Conservation (phyloP, 2,113 vertebrate genomes). For the mouse (Mus musculus) region DNA sequence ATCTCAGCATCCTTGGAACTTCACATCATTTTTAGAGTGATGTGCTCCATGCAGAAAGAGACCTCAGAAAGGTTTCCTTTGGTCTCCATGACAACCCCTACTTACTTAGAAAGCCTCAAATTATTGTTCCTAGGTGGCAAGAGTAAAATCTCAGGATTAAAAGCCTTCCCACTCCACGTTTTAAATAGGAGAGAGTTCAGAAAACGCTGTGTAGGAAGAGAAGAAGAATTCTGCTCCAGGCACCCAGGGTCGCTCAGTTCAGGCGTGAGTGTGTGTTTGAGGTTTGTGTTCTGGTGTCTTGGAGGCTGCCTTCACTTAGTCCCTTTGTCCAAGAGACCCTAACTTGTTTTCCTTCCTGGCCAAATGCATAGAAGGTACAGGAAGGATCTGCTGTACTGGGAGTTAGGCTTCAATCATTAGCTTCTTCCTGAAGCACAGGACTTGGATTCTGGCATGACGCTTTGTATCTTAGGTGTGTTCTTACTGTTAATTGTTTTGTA, state of each 20-base stretch:
- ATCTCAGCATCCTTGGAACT: not conserved
- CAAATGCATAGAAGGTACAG: not conserved
- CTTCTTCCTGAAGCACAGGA: conserved; percentile 17
- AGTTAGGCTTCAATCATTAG: conserved; percentile 11
- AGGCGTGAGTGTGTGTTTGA: not conserved
- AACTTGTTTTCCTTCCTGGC: conserved; percentile 20
- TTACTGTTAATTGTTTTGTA: not conserved
- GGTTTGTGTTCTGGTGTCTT: not conserved
- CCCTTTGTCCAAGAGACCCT: conserved; percentile 25
- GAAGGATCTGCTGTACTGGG: not conserved
- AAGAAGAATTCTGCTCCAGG: too few species aligned
- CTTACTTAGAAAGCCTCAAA: conserved; percentile 72
- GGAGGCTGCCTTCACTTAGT: not conserved
- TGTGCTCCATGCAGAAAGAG: conserved; percentile 36
- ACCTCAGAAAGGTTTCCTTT: conserved; percentile 59
- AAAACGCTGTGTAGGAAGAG: not conserved
- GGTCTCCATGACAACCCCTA: conserved; percentile 76
- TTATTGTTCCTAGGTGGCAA: conserved; percentile 77
- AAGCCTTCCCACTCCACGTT: conserved; percentile 66
- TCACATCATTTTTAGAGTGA: conserved; percentile 17
- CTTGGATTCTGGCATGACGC: not conserved
- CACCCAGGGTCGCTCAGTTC: not conserved
- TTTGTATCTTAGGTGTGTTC: conserved; percentile 16
- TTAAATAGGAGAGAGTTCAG: conserved; percentile 60
- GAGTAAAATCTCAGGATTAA: conserved; percentile 63